These are phyloP conservation scores for Otus scops DNA, from an alignment of 2,797 vertebrate species.

Conservation along the genomic window DNA sequence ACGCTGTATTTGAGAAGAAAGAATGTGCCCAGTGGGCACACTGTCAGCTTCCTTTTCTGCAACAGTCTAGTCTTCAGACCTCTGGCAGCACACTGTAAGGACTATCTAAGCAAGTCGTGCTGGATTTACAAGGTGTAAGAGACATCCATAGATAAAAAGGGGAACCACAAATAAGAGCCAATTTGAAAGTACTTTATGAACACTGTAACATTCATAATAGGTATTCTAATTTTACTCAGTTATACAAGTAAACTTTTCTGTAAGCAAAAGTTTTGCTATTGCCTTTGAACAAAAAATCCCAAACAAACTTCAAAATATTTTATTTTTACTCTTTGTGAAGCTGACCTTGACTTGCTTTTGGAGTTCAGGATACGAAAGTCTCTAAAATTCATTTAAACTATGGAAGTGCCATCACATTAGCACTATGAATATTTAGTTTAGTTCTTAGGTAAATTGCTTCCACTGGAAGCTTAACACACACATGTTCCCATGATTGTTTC, in stretches of 20 bases:
- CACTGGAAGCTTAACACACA: background rate
- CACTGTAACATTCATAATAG: background rate
- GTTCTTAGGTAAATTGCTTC: background rate
- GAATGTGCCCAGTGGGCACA: background rate
- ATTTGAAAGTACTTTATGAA: background rate
- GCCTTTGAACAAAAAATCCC: background rate
- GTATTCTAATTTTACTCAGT: background rate
- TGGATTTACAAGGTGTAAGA: slow-evolving; percentile 8
- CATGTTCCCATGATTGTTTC: background rate
- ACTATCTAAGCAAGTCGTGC: background rate
- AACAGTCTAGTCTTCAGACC: background rate
- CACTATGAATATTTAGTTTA: background rate
- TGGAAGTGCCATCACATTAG: background rate
- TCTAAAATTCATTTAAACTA: background rate
- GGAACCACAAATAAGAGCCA: background rate
- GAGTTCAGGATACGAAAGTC: background rate
- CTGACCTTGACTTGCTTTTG: background rate
- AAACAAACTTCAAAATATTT: background rate
- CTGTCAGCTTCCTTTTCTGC: background rate
- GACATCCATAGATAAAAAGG: background rate
- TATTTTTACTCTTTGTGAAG: background rate
- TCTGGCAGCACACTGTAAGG: background rate
- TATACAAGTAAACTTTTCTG: background rate
- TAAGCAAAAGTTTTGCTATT: background rate
- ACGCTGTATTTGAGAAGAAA: background rate